Base-by-base conservation (phyloP, 2,113 vertebrate genomes). In the Equus quagga region DNA sequence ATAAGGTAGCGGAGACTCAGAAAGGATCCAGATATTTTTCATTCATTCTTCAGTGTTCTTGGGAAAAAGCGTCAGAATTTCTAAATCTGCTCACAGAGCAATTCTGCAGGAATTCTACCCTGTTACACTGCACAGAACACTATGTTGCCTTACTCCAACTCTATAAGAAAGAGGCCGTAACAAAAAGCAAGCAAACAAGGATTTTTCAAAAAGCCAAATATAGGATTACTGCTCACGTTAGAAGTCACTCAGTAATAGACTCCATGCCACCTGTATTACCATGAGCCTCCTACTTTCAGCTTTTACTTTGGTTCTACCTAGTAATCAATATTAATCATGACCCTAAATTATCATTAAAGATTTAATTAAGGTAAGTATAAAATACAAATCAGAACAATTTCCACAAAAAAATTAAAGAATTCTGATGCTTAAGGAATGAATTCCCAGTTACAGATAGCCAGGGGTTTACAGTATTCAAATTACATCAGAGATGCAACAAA, bases 381-480 rank as follows among this genome's bases (percentile, higher is more conserved):
- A 89, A 93, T 60, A 75, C 17, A 91, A 96, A 82, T 89, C 19
- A 91, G 41, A 92, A 97, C 82, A 26, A n/a, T 82, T 91, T 95
- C 67, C 49, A 92, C 85, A 75, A 93, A 80, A 78, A 64, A 76
- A 51, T 46, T 85, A 76, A 90, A 93, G 60, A 81, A 82, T 81
- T 70, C 14, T 96, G 60, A 85, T 19, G 60, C 14, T 81, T 82
- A 89, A 67, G 54, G 14, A 95, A 80, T 76, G 14, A 81, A 78
- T 79, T 82, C 24, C 13, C 23, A 82, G 17, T 60, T 49, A 54
- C 0, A 92, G 54, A 76, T 28, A 93, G 54, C n/a, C 23, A 89
- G 36, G 6, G 10, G 31, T 85, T 78, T 76, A 86, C 1, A 80
- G 17, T 44, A 75, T 49, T 85, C 23, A 78, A 46, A 95, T 76